Base-by-base conservation (phyloP, 2,888 invertebrate species). In the Helleia helle region DNA sequence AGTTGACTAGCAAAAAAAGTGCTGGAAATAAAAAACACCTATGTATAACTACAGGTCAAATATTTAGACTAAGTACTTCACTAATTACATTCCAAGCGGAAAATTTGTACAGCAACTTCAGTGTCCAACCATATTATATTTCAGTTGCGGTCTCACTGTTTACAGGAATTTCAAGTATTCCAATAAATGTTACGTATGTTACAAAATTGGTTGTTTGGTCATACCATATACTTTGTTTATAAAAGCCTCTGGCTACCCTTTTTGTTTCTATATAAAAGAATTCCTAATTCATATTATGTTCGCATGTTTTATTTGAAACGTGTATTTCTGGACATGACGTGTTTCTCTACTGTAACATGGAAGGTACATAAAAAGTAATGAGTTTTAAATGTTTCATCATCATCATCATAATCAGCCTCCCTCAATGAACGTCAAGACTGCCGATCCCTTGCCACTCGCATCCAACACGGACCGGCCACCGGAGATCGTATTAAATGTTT, bases 91-190 rank as follows among this genome's bases (percentile, higher is more conserved):
- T 31, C 30, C 25, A 11, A 15, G 11, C 25, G 8, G 11, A 24
- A 40, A 31, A 15, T 40, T 30, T 40, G 17, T 24, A 25, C 30
- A 15, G 4, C 4, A 39, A 30, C 9, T 24, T 4, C 15, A 6
- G 14, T 25, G 14, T 24, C 9, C 27, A 22, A 25, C 31, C 34
- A 26, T 30, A 40, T 43, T 38, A 44, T 44, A 41, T 38, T 44
- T 38, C 43, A 22, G 14, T 24, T 15, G 14, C 17, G 31, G 39
- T 22, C 25, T 11, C 24, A 22, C 37, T 34, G 28, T 22, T 34
- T 2, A 34, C 50, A 14, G 39, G 46, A 59, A 68, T 71, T 61
- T 54, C 54, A 62, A 69, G 69, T 66, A 71, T 73, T 74, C 65
- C 68, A 68, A 72, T 75, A 66, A 51, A 54, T 48, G 49, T 46